Evolutionary conservation across 2,797 vertebrate genomes (phyloP), one percentile per base, ranked within the genome.

Genomic region (Luscinia luscinia): DNA sequence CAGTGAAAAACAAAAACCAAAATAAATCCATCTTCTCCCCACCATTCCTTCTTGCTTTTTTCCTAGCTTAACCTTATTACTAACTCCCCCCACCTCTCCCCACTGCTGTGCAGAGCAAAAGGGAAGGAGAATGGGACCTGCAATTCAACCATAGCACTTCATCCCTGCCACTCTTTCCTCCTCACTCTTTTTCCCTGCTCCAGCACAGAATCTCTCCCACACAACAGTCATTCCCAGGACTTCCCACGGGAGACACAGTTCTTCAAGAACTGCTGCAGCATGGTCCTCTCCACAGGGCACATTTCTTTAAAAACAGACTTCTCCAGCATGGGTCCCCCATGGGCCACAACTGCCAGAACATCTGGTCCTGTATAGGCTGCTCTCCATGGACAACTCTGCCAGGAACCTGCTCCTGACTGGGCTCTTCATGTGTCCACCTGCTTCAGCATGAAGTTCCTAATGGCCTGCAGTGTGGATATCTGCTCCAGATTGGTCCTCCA

Each of bases 171-270:
- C 26, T 66, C 22, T 11, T 43, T 73, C 43, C 48, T 74, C 12
- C 26, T 74, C 23, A 66, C 7, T 30, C 8, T 59, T 32, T 32
- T 55, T 16, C 6, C 16, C n/a, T 59, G 9, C 15, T 83, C 27
- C 45, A 83, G 26, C 27, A 73, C 0, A 40, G 10, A 10, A 27
- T 32, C 12, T 21, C 23, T 80, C 30, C 30, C 38, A 57, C 2
- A 2, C 9, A 41, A 49, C 2, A 80, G 32, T 40, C 22, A 46
- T 86, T 73, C n/a, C 78, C 68, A 73, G 20, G 38, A 58, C 36
- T 28, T 87, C 20, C 18, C 32, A 20, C 0, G 0, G 13, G 11
- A 23, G 15, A 26, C 0, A 5, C 24, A 75, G 48, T 4, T 45
- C 52, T 66, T 72, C 17, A 82, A 48, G 30, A 74, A 54, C 34